A percentile compares a stretch with the other conserved stretches of the same genome.
phyloP scores from a whole-genome alignment of 2,797 vertebrate species.

The Pogoniulus pusillus region DNA sequence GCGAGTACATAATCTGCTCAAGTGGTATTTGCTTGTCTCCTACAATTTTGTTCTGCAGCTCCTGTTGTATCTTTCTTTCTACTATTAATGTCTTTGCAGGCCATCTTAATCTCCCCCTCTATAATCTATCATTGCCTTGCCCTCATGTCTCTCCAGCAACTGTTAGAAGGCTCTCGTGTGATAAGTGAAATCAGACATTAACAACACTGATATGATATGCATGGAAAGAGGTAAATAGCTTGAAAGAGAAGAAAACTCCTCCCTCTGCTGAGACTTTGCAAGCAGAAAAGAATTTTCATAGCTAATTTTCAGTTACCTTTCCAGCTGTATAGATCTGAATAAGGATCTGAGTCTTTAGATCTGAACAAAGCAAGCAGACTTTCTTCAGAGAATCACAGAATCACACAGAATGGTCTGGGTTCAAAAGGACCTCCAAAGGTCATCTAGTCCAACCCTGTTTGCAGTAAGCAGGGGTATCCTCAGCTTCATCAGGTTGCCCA shows the following conservation, averaged over 20 bases:
- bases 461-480: too few relatives aligned
- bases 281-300: background rate
- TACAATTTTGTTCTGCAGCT: rapidly evolving
- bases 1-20: rapidly evolving
- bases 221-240: background rate
- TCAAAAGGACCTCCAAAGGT: too few relatives aligned
- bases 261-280: background rate
- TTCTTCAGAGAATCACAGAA: background rate
- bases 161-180: background rate
- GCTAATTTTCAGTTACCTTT: background rate
- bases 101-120: background rate
- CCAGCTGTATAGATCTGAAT: background rate
- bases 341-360: too few relatives aligned
- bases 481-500: too few relatives aligned
- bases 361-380: background rate
- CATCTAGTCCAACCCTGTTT: too few relatives aligned
- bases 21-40: rapidly evolving
- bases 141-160: background rate
- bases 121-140: background rate
- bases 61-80: background rate
- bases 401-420: too few relatives aligned
- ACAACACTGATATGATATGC: background rate
- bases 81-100: background rate
- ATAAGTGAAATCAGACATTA: background rate
- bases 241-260: background rate